Evolutionary conservation across 2,113 vertebrate species (phyloP).

Genomic region (Clupea harengus): DNA sequence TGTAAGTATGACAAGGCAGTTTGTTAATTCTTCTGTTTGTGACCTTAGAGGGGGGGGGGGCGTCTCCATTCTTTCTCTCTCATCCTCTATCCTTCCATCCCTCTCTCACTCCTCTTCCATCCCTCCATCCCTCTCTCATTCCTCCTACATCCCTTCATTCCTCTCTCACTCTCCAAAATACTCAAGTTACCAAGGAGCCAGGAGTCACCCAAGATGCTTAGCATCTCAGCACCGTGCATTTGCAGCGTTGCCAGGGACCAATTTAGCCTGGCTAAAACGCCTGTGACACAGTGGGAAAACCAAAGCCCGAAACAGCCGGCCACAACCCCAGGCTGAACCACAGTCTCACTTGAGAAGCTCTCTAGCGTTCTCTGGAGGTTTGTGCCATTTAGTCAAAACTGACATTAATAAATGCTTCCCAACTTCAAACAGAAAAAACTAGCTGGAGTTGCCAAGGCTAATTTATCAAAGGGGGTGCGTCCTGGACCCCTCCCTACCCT

Average conservation of each 20-base stretch:
- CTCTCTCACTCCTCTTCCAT: neutral
- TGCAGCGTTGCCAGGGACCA: neutral
- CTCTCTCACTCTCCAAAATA: neutral
- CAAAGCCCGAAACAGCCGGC: neutral
- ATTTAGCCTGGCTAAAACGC: neutral
- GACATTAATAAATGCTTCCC: neutral
- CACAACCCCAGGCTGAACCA: neutral
- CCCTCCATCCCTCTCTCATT: neutral
- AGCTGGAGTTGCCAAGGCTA: neutral
- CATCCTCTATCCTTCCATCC: neutral
- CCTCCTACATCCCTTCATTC: too few species aligned
- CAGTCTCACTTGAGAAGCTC: neutral
- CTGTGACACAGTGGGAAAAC: neutral
- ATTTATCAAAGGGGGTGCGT: neutral
- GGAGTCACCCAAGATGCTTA: neutral
- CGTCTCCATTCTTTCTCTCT: neutral
- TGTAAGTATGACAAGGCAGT: neutral
- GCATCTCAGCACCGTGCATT: neutral
- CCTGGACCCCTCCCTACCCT: neutral
- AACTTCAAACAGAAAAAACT: neutral
- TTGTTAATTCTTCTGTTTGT: neutral
- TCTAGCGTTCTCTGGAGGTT: neutral
- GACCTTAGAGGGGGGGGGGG: neutral
- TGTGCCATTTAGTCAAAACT: neutral
- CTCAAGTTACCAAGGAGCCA: neutral